Evolutionary conservation across 2,888 invertebrate genomes (phyloP), one percentile per base, ranked within the genome.

Genomic region (Cancer borealis): DNA sequence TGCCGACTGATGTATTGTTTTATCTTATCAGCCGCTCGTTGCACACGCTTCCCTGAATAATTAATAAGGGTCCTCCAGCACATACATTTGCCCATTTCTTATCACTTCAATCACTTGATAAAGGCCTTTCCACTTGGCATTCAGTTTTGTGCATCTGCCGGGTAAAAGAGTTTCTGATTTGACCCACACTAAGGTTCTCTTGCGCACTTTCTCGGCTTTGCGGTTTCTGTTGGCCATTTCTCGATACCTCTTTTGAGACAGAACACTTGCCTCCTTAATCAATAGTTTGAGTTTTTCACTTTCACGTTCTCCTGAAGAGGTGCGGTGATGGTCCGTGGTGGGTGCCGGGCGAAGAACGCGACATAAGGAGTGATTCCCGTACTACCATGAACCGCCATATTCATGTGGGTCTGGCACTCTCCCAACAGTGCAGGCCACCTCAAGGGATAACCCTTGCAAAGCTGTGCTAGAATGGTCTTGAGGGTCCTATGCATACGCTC

Each of bases 391-490:
- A 49, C 89, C 0, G 89, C 21, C 1, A 10, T n/a, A n/a, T 49
- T 89, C 30, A 89, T n/a, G 5, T 26, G 12, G 49, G 49, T 5
- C 30, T 49, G 89, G 21, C 26, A 26, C 3, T 46, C 47, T 6
- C 21, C 17, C 8, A 89, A 26, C 12, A 49, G 49, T n/a, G n/a
- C 14, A 8, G 89, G 89, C 89, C 89, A 89, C n/a, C 49, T n/a
- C n/a, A 89, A 8, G n/a, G 89, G 89, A n/a, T 89, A 49, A 26
- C 89, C 89, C 49, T 89, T 46, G 14, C 89, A 89, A n/a, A 89
- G 49, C 1, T 12, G 10, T 21, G 49, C 49, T n/a, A 89, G 54
- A 10, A 89, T 14, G 1, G 26, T 14, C 49, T 89, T 89, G 49
- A 89, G 47, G 12, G 89, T 90, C 21, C 89, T 46, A 26, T 90